Base-by-base conservation (phyloP, 2,113 vertebrate species). In the Marcusenius ussheri region DNA sequence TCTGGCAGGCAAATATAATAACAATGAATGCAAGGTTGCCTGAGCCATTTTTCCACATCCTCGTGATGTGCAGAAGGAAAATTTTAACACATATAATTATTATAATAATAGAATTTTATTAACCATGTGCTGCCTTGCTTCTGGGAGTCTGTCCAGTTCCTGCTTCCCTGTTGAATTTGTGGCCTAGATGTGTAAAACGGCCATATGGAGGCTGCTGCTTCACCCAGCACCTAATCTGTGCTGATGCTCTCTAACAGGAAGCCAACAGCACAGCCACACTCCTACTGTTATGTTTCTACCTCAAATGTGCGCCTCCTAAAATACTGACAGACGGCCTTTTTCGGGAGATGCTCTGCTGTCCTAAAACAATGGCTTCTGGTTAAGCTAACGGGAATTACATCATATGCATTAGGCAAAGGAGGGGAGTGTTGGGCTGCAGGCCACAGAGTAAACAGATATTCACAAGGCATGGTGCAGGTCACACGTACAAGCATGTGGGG, bases 161-260 rank as follows among this genome's bases (percentile, higher is more conserved):
- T 35, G 74, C 31, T 46, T 58, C 74, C 80, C 89, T 19, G 42
- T 90, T 88, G 89, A 92, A 89, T 58, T 86, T 87, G 88, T 92
- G 91, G 89, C 91, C 92, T 83, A 92, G 90, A 91, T 88, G 53
- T 58, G 31, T 62, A 24, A 62, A 66, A 62, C 17, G 90, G 91
- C 66, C 90, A 91, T 89, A 90, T 90, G 88, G 77, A 46, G 58
- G 85, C 47, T 87, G 89, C 91, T 83, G 80, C 58, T 51, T 74
- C 85, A 24, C 47, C 77, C 77, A 70, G 66, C 42, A 84, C 89
- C 58, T 87, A 58, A 42, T 87, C 42, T 85, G 62, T 86, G 62
- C 83, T 87, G 85, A 47, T 35, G 47, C 80, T 35, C 24, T 15
- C 24, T 6, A 89, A 53, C 17, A 53, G 87, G 45, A 46, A 84